These are phyloP conservation scores for Oreochromis tanganicae DNA, from an alignment of 2,113 vertebrate genomes.

Conservation along the genomic window DNA sequence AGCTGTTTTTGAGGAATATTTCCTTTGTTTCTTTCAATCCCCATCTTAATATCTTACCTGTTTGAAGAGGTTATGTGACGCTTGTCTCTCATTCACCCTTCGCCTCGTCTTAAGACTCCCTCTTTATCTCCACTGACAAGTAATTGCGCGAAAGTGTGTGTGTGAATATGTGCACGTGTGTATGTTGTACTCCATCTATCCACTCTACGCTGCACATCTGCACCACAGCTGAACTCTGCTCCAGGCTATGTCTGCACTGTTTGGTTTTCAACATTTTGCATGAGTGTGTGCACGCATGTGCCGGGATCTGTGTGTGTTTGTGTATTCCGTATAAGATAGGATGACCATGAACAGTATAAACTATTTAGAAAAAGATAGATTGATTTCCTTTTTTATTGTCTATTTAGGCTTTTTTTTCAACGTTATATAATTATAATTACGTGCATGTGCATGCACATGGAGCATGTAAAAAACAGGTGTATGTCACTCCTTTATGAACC, in stretches of 20 bases:
- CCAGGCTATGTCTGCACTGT: conserved; percentile 54
- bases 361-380: conserved; percentile 8
- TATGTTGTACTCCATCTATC: conserved; percentile 28
- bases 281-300: conserved; percentile 10
- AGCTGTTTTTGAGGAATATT: conserved; percentile 33
- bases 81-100: conserved; percentile 17
- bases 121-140: neutral
- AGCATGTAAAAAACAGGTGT: conserved; percentile 18
- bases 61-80: neutral
- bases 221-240: conserved; percentile 64
- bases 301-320: conserved; percentile 10
- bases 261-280: conserved; percentile 53
- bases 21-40: conserved; percentile 12
- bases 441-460: neutral
- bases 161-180: conserved; percentile 21
- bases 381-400: conserved; percentile 2
- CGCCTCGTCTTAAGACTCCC: neutral
- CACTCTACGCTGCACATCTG: conserved; percentile 65
- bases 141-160: neutral
- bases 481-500: conserved; percentile 11
- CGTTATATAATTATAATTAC: neutral
- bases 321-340: conserved; percentile 35
- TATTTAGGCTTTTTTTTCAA: neutral
- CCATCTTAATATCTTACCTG: conserved; percentile 7
- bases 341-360: conserved; percentile 21